Evolutionary conservation across 92 coral and sea anemone genomes (phyloP), one percentile per base, ranked within the genome.

Genomic region (Epizoanthus scotinus): DNA sequence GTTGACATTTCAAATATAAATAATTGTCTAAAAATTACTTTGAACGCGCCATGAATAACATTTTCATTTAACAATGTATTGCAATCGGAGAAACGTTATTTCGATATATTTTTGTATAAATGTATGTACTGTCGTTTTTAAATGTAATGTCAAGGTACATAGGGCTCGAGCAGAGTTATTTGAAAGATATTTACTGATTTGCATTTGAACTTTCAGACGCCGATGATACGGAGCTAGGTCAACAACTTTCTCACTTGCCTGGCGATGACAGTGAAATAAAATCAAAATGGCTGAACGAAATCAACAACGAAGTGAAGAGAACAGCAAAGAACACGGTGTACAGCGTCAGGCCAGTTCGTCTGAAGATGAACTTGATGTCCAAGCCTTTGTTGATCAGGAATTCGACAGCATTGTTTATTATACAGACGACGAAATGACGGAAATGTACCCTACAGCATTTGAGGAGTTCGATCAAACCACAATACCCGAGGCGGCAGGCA

Each of bases 341-440:
- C 70, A 17, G 70, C 18, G 70, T 4, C 44, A 20, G 4, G 62
- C 63, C 18, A 47, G 61, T 52, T 50, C 38, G 34, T 50, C 59
- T 21, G 78, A 71, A 19, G 78, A 71, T 25, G 78, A 27, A 14
- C 47, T 71, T 26, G 78, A 71, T 53, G 26, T 71, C 21, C 27
- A 71, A 17, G 78, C 78, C 21, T 71, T 71, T 25, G 53, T 71
- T 52, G 78, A 71, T 53, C 78, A 71, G 60, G 78, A 71, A 52
- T 71, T 71, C 36, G 62, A 49, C 78, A 71, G 78, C 42, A 71
- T 71, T 28, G 47, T 22, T n/a, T 50, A 52, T 40, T 27, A 71
- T 21, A 12, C 78, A 26, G 78, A 71, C 62, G 78, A 71, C 62
- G 78, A 71, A 26, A 52, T 71, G 24, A 14, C 78, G 18, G 61